Evolutionary conservation across 2,888 invertebrate species (phyloP).

Genomic region (Junonia oenone): DNA sequence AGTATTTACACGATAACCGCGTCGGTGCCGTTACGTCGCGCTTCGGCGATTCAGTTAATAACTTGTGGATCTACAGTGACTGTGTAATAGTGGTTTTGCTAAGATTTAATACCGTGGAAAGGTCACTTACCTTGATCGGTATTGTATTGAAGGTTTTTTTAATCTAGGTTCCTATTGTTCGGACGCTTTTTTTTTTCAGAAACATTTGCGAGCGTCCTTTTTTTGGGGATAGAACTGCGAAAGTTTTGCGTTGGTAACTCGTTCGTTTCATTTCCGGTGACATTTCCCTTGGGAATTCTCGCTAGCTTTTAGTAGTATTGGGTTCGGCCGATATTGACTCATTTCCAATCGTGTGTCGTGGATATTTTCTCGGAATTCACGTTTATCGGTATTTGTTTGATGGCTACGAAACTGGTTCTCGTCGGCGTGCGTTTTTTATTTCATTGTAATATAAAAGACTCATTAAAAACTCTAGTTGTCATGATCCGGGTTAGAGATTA

Average conservation of each 20-base stretch:
- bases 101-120: conserved; percentile 68
- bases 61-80: conserved; percentile 66
- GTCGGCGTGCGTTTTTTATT: conserved; percentile 15
- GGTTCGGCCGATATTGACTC: conserved; percentile 22
- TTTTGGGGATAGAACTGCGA: not conserved
- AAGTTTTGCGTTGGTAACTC: not conserved
- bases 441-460: not conserved
- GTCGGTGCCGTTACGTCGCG: conserved; percentile 64
- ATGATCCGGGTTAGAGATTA: not conserved
- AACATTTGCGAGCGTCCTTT: not conserved
- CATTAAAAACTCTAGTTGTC: not conserved
- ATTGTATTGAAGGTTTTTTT: conserved; percentile 33
- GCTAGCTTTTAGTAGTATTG: conserved; percentile 8
- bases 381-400: conserved; percentile 24
- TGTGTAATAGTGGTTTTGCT: conserved; percentile 64
- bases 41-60: conserved; percentile 71
- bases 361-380: conserved; percentile 26
- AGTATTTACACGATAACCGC: conserved; percentile 40
- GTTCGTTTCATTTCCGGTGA: conserved; percentile 5
- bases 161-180: conserved; percentile 20
- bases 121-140: conserved; percentile 73
- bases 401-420: conserved; percentile 24
- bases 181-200: conserved; percentile 21
- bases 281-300: conserved; percentile 6
- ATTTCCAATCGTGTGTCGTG: conserved; percentile 23